Evolutionary conservation across 2,797 vertebrate genomes (phyloP).

Genomic region (Balearica regulorum): DNA sequence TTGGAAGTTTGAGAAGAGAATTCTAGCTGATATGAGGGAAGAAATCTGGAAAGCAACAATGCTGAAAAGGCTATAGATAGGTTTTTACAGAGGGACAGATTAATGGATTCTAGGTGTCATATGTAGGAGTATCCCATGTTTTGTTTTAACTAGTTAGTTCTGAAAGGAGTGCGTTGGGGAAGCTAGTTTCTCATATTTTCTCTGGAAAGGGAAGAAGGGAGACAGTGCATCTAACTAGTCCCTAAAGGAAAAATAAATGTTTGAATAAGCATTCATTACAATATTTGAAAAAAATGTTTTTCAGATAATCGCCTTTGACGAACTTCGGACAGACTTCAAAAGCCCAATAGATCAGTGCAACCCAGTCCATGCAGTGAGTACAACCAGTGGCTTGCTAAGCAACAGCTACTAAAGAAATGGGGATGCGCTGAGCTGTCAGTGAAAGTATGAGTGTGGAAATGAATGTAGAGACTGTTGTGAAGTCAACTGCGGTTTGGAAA

Average conservation of each 20-base stretch:
- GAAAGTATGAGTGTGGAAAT: background rate
- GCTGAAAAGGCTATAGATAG: background rate
- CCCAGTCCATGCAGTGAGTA: constrained; percentile 91
- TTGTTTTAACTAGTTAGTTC: background rate
- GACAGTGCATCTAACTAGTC: background rate
- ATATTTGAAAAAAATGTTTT: constrained; percentile 43
- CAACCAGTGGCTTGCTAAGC: background rate
- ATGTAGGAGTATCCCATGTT: background rate
- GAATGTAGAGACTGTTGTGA: background rate
- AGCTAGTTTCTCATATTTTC: background rate
- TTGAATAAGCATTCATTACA: background rate
- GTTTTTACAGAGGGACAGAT: background rate
- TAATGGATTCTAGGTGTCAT: background rate
- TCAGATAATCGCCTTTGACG: constrained; percentile 97
- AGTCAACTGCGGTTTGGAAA: background rate
- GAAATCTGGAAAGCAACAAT: background rate
- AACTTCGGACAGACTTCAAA: constrained; percentile 96
- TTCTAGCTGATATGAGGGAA: background rate
- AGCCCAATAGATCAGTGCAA: constrained; percentile 97
- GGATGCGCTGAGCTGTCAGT: background rate
- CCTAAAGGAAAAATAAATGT: background rate
- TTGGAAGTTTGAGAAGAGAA: background rate
- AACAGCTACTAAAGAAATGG: background rate
- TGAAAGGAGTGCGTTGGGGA: background rate
- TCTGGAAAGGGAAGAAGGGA: background rate